phyloP scores from a whole-genome alignment of 2,888 invertebrate species.

The Eilema griseolum region DNA sequence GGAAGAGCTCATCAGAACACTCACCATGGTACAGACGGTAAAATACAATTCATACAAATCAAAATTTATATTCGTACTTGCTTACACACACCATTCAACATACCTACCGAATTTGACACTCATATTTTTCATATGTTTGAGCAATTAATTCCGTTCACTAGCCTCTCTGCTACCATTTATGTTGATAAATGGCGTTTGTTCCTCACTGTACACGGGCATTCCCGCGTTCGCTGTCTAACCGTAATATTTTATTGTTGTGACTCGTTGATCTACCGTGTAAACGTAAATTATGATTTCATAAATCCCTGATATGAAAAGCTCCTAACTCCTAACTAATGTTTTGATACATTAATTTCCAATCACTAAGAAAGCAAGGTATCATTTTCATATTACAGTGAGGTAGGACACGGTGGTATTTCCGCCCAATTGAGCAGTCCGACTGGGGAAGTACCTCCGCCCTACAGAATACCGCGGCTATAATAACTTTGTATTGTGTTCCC shows the following conservation, averaged over 20 bases:
- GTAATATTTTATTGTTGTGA: slow-evolving; percentile 65
- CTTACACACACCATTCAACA: not conserved
- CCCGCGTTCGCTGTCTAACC: slow-evolving; percentile 61
- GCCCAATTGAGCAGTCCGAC: too few species aligned
- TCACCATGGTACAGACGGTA: too few species aligned
- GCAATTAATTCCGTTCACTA: slow-evolving; percentile 15
- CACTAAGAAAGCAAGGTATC: not conserved
- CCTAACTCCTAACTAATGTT: not conserved
- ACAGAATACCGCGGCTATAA: too few species aligned
- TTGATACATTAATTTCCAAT: not conserved
- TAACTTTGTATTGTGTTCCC: too few species aligned
- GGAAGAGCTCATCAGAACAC: too few species aligned
- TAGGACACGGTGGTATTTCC: too few species aligned
- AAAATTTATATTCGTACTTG: not conserved
- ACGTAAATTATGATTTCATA: slow-evolving; percentile 1
- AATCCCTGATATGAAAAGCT: not conserved
- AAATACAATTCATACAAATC: not conserved
- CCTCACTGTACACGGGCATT: slow-evolving; percentile 16
- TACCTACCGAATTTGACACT: slow-evolving; percentile 6
- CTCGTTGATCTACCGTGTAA: slow-evolving; percentile 7
- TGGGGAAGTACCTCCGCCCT: too few species aligned
- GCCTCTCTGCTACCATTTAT: slow-evolving; percentile 18
- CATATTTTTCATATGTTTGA: slow-evolving; percentile 17
- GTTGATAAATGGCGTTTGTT: slow-evolving; percentile 15
- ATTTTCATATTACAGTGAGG: too few species aligned